Evolutionary conservation across 2,797 vertebrate genomes (phyloP).

Genomic region (Pangasius krempfi): DNA sequence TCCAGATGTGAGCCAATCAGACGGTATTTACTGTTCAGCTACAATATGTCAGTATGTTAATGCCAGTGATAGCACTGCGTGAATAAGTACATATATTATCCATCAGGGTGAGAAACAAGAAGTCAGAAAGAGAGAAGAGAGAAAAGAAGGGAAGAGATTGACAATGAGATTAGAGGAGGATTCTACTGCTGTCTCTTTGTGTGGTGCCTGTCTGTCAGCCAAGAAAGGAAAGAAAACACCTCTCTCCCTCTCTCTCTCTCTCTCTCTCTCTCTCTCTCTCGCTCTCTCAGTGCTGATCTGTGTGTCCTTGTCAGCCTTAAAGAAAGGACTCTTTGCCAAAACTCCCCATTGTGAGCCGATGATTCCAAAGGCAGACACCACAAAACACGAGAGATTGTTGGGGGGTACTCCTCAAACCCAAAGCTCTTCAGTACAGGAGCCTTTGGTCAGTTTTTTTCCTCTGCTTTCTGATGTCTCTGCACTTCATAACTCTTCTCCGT

Average conservation of each 20-base stretch:
- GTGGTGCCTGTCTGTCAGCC: constrained; percentile 56
- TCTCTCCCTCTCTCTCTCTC: constrained; percentile 42
- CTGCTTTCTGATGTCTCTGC: constrained; percentile 27
- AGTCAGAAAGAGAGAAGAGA: constrained; percentile 32
- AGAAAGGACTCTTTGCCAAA: constrained; percentile 57
- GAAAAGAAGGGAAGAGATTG: constrained; percentile 47
- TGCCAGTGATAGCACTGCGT: constrained; percentile 45
- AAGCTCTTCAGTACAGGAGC: constrained; percentile 9
- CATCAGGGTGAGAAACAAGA: constrained; percentile 43
- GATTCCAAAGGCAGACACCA: constrained; percentile 40
- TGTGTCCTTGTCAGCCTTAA: constrained; percentile 60
- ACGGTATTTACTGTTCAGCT: constrained; percentile 47
- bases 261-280: constrained; percentile 31
- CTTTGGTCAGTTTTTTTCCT: constrained; percentile 9
- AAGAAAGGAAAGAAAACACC: constrained; percentile 44
- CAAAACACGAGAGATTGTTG: constrained; percentile 32
- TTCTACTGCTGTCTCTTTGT: constrained; percentile 54
- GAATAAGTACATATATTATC: constrained; percentile 48
- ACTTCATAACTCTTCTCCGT: background rate
- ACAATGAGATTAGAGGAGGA: constrained; percentile 58
- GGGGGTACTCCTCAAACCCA: constrained; percentile 8
- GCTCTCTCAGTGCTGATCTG: constrained; percentile 35
- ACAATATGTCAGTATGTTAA: constrained; percentile 49
- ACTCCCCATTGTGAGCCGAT: constrained; percentile 50
- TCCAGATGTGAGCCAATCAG: constrained; percentile 44